phyloP scores from a whole-genome alignment of 1,140 invertebrate species.

The Bicyclus anynana region DNA sequence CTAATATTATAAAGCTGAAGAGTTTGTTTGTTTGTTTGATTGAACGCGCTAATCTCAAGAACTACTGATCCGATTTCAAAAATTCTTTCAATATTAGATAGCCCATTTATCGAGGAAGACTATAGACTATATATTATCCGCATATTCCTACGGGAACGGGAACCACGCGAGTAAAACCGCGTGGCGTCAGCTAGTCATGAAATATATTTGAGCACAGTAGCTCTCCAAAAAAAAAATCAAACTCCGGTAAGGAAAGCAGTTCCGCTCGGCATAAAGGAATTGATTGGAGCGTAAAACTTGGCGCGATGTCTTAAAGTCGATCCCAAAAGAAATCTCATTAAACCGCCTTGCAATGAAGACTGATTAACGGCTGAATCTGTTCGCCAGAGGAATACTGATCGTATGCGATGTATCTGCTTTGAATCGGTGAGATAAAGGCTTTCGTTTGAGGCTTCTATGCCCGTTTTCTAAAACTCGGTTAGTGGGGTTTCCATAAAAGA shows the following conservation, averaged over 20 bases:
- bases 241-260: slow-evolving; percentile 4
- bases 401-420: slow-evolving; percentile 23
- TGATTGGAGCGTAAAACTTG: slow-evolving; percentile 27
- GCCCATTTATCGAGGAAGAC: too few species aligned
- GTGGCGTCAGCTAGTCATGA: not conserved
- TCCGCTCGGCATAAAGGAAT: slow-evolving; percentile 22
- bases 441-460: slow-evolving; percentile 26
- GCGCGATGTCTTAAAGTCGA: slow-evolving; percentile 24
- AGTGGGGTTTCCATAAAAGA: not conserved
- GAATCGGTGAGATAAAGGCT: slow-evolving; percentile 23
- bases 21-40: too few species aligned
- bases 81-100: too few species aligned
- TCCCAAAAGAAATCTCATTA: slow-evolving; percentile 38
- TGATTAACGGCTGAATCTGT: slow-evolving; percentile 29
- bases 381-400: slow-evolving; percentile 34
- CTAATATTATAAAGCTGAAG: too few species aligned
- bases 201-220: not conserved
- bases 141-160: too few species aligned
- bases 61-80: too few species aligned
- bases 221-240: not conserved
- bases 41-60: too few species aligned
- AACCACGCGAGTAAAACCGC: too few species aligned
- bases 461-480: slow-evolving; percentile 1
- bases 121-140: too few species aligned
- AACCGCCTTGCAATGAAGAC: slow-evolving; percentile 28